A percentile compares a stretch with the other conserved stretches of the same genome.
phyloP scores from a whole-genome alignment of 2,888 invertebrate genomes.

The Colostygia pectinataria region DNA sequence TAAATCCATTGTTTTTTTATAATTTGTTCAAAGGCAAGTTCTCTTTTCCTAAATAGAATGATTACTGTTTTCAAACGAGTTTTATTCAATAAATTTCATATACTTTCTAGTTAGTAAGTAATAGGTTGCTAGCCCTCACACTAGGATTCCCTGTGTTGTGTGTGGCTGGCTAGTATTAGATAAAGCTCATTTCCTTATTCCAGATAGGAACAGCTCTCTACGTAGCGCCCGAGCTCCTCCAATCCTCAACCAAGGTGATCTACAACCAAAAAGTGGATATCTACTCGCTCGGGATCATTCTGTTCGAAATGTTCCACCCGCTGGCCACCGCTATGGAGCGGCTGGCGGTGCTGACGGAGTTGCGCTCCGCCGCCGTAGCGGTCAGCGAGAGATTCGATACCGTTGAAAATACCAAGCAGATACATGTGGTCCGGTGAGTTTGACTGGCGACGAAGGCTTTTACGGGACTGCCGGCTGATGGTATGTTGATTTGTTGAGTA shows the following conservation, averaged over 20 bases:
- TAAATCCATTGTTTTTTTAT: no score
- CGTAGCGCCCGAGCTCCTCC: slow-evolving; percentile 95
- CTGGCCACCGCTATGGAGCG: slow-evolving; percentile 95
- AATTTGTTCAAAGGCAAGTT: no score
- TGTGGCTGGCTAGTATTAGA: no score
- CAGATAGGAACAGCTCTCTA: slow-evolving; percentile 97
- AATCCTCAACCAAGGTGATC: slow-evolving; percentile 86
- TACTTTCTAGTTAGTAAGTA: no score
- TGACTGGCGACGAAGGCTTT: no score
- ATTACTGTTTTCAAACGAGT: no score
- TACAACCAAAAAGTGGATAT: slow-evolving; percentile 96
- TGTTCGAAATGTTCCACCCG: slow-evolving; percentile 97
- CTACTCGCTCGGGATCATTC: slow-evolving; percentile 94
- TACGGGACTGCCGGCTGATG: background rate
- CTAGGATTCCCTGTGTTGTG: no score
- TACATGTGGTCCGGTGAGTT: slow-evolving; percentile 83
- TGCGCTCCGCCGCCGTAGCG: slow-evolving; percentile 86
- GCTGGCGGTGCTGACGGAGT: slow-evolving; percentile 87
- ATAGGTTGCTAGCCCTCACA: no score
- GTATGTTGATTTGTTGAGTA: background rate
- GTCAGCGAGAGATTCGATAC: slow-evolving; percentile 88
- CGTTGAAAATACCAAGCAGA: slow-evolving; percentile 82
- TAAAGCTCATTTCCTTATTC: background rate
- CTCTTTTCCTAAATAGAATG: no score
- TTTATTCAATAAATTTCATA: no score